Conservation (phyloP, 2,888 invertebrate genomes). For the Microctonus aethiopoides region DNA sequence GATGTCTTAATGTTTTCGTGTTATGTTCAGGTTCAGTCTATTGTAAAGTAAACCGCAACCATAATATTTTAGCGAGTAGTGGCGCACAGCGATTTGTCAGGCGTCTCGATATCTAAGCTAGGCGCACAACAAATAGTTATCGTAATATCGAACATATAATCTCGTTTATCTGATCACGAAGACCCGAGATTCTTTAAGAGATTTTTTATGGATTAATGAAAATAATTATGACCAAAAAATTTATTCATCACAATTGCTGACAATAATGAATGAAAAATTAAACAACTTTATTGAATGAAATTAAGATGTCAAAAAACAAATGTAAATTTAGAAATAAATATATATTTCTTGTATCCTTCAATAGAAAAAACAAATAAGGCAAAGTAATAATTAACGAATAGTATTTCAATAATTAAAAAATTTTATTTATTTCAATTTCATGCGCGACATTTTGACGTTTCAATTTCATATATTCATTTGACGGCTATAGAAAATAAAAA, state of each 20-base stretch:
- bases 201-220: not conserved
- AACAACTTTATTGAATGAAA: conserved; percentile 31
- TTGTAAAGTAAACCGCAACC: too few relatives aligned
- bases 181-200: conserved; percentile 16
- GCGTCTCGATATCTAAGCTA: too few relatives aligned
- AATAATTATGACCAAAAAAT: conserved; percentile 4
- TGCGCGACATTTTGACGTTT: not conserved
- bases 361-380: not conserved
- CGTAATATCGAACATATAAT: not conserved
- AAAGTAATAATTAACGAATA: not conserved
- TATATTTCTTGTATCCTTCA: conserved; percentile 8
- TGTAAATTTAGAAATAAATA: conserved; percentile 23
- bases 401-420: not conserved
- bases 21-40: too few relatives aligned
- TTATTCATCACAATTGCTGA: not conserved
- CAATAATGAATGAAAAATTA: conserved; percentile 22
- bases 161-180: conserved; percentile 24
- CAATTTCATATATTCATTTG: not conserved
- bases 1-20: too few relatives aligned
- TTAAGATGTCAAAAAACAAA: conserved; percentile 29
- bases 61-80: too few relatives aligned
- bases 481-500: not conserved
- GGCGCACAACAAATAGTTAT: not conserved
- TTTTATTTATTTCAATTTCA: not conserved
- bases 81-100: too few relatives aligned